Conservation (phyloP, 2,113 vertebrate genomes). For the Chamaetylas fuelleborni region DNA sequence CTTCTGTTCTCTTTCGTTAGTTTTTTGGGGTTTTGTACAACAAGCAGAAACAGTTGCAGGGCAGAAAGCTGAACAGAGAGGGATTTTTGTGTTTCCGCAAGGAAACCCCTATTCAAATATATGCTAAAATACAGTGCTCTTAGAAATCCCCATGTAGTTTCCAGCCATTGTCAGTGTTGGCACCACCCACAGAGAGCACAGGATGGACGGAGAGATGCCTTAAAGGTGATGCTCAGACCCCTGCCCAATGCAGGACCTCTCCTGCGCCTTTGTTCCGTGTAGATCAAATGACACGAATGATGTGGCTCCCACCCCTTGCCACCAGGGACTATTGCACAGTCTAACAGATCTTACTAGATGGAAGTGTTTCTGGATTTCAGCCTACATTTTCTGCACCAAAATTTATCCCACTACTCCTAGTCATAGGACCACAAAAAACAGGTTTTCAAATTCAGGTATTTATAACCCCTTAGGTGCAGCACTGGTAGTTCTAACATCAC, state of each 20-base stretch:
- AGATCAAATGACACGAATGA: background rate
- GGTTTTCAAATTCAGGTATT: background rate
- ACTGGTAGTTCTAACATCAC: background rate
- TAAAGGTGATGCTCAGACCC: background rate
- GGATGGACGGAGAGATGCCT: background rate
- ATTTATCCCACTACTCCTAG: background rate
- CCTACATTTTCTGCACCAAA: background rate
- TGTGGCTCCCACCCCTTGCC: background rate
- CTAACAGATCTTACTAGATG: background rate
- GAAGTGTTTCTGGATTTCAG: conserved; percentile 2
- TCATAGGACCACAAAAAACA: background rate
- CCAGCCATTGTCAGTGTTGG: background rate
- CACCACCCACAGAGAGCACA: background rate
- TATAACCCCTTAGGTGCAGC: background rate
- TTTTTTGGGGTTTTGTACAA: background rate
- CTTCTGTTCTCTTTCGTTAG: background rate
- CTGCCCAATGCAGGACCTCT: background rate
- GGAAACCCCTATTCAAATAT: conserved; percentile 31
- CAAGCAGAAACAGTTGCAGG: background rate
- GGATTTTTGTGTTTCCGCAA: background rate
- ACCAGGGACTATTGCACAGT: background rate
- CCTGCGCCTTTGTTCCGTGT: rapidly evolving
- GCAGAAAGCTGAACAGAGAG: background rate
- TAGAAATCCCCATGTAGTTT: background rate
- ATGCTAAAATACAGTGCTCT: background rate